Percentiles rank a stretch among this genome's conserved stretches.
These are phyloP conservation scores for Theropithecus gelada DNA, from an alignment of 2,113 vertebrate species.

Conservation along the genomic window DNA sequence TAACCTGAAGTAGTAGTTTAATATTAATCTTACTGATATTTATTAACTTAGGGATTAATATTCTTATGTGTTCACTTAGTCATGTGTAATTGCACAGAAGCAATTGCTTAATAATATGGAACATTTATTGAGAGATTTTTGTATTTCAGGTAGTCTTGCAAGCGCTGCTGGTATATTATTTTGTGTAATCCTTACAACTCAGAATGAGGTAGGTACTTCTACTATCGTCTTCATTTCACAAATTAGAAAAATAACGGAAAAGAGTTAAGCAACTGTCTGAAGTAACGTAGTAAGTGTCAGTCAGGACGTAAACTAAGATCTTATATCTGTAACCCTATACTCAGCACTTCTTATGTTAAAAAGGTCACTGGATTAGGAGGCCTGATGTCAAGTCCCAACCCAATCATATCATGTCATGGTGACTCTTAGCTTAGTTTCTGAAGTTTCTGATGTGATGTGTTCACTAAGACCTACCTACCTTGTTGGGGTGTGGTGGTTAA, in stretches of 20 bases:
- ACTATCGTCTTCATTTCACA: background rate
- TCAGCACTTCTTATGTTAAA: background rate
- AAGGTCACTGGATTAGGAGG: background rate
- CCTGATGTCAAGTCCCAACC: background rate
- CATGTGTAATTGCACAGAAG: background rate
- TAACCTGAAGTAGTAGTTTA: background rate
- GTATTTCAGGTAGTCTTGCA: background rate
- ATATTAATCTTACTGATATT: background rate
- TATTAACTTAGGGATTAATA: background rate
- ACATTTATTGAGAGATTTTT: background rate
- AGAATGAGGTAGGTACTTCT: background rate
- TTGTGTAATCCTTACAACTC: background rate
- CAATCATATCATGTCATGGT: background rate
- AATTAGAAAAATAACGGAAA: constrained; percentile 4
- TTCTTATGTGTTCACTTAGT: background rate
- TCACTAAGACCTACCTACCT: background rate
- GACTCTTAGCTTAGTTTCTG: background rate
- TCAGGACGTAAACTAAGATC: background rate
- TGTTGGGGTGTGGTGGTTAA: background rate
- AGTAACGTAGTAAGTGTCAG: background rate
- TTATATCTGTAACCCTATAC: background rate
- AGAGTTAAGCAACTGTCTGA: background rate
- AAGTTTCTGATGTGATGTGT: background rate
- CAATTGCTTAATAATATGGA: background rate
- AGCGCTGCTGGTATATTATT: background rate